Evolutionary conservation across 2,797 vertebrate genomes (phyloP).

Genomic region (Pangasius sanitwongsei): DNA sequence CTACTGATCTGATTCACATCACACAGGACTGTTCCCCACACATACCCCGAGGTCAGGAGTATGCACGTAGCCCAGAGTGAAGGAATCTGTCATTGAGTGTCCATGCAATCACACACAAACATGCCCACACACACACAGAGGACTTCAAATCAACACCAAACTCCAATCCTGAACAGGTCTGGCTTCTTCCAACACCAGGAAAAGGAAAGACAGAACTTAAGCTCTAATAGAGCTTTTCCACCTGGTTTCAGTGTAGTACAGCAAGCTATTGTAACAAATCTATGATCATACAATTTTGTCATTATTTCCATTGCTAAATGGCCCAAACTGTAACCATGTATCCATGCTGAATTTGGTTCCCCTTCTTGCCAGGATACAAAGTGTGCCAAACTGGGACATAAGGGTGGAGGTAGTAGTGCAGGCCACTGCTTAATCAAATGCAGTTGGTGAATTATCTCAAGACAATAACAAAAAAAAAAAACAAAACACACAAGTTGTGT

Average conservation of each 20-base stretch:
- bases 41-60: not conserved
- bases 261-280: not conserved
- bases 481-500: not conserved
- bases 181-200: not conserved
- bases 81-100: not conserved
- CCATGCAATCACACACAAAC: not conserved
- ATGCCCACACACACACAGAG: not conserved
- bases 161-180: not conserved
- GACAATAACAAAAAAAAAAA: not conserved
- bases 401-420: not conserved
- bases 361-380: not conserved
- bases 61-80: not conserved
- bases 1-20: constrained; percentile 84
- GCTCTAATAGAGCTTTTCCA: not conserved
- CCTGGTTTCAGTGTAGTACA: not conserved
- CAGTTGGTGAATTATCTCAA: not conserved
- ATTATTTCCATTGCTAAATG: not conserved
- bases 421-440: not conserved
- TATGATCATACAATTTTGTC: not conserved
- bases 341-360: not conserved
- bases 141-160: constrained; percentile 2
- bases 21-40: constrained; percentile 75
- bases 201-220: not conserved
- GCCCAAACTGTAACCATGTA: not conserved
- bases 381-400: not conserved